Conservation (phyloP, 1,140 invertebrate genomes). For the Acromyrmex charruanus region DNA sequence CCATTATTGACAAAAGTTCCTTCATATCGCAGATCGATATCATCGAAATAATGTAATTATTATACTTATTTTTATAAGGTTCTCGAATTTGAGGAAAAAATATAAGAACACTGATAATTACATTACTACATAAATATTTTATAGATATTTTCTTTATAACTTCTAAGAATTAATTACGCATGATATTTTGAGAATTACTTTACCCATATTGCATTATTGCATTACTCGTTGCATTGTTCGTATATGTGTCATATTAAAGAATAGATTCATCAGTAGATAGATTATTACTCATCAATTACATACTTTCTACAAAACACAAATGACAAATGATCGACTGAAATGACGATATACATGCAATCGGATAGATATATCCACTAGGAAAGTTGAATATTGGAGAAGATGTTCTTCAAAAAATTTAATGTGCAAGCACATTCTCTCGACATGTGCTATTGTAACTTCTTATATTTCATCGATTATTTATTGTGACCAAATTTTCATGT, state of each 20-base stretch:
- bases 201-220: neutral
- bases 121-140: neutral
- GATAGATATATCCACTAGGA: neutral
- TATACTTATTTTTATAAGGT: neutral
- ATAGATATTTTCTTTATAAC: neutral
- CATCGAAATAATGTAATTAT: constrained; percentile 22
- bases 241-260: neutral
- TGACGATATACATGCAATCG: neutral
- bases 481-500: neutral
- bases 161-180: neutral
- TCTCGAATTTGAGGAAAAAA: neutral
- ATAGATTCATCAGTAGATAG: constrained; percentile 10
- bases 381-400: no score
- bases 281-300: constrained; percentile 53
- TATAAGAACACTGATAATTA: neutral
- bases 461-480: neutral
- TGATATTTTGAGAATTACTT: neutral
- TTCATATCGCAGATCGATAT: constrained; percentile 26
- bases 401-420: no score
- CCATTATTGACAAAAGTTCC: constrained; percentile 69
- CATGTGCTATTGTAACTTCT: neutral
- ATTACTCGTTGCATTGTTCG: neutral
- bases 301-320: neutral
- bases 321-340: neutral
- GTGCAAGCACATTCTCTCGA: neutral